Percentiles rank a stretch among this genome's conserved stretches.
Evolutionary conservation across 1,140 invertebrate species (phyloP).

Genomic region (Conus ventricosus): DNA sequence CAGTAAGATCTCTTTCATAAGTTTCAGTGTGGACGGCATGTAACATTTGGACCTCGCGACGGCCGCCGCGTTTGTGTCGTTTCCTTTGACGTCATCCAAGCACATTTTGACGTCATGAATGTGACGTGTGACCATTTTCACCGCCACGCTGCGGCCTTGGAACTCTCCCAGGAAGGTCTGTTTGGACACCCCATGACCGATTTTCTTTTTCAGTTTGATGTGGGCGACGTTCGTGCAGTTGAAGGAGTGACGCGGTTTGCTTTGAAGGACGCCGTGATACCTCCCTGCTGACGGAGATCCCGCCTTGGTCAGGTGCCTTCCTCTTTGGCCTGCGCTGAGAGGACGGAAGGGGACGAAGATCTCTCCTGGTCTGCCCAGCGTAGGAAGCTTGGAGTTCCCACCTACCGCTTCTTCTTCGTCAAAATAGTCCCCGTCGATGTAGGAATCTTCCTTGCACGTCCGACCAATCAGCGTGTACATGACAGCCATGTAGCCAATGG

Average conservation of each 20-base stretch:
- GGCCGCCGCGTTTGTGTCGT: neutral
- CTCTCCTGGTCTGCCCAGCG: neutral
- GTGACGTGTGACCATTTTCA: conserved; percentile 72
- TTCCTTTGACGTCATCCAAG: conserved; percentile 54
- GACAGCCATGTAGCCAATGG: conserved; percentile 17
- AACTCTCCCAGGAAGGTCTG: conserved; percentile 64
- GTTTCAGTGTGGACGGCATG: conserved; percentile 67
- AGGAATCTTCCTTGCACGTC: conserved; percentile 28
- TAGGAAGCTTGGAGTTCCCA: neutral
- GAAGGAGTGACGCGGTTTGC: conserved; percentile 50
- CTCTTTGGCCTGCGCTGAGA: neutral
- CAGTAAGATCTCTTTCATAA: conserved; percentile 73
- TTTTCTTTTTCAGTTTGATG: conserved; percentile 63
- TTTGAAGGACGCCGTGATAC: neutral
- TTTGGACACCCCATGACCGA: conserved; percentile 71
- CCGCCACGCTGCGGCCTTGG: conserved; percentile 57
- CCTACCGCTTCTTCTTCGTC: neutral
- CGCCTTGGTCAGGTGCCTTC: neutral
- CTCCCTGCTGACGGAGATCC: neutral
- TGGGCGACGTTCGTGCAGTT: conserved; percentile 67
- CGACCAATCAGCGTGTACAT: conserved; percentile 36
- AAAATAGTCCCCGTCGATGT: conserved; percentile 14
- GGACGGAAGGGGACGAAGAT: neutral
- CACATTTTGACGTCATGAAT: conserved; percentile 66
- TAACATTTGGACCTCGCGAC: conserved; percentile 56